A percentile compares a stretch with the other conserved stretches of the same genome.
Conservation (phyloP, 2,888 invertebrate genomes). For the Drosophila parthenogenetica region DNA sequence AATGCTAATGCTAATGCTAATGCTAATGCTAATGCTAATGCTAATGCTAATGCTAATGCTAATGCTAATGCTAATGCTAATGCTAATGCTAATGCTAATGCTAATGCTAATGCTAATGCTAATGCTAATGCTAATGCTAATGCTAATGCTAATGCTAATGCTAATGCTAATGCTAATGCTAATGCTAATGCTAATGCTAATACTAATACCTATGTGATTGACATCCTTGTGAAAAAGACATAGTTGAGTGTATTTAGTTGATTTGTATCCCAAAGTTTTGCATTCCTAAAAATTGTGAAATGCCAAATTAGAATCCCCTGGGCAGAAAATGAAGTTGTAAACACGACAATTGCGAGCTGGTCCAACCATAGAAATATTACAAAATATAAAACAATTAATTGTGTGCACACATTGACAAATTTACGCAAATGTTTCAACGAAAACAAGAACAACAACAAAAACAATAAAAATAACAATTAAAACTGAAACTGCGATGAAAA, state of each 20-base stretch:
- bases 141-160: no score
- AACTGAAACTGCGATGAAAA: conserved; percentile 39
- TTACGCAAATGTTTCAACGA: conserved; percentile 29
- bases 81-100: no score
- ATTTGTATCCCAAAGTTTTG: no score
- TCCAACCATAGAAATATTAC: not conserved
- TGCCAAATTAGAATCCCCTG: not conserved
- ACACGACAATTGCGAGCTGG: not conserved
- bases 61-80: no score
- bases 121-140: no score
- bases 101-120: no score
- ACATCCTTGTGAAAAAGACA: no score
- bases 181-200: no score
- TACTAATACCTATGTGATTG: no score
- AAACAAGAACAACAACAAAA: conserved; percentile 8
- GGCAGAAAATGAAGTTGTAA: not conserved
- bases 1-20: conserved; percentile 2
- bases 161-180: no score
- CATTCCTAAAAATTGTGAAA: not conserved
- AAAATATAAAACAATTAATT: conserved; percentile 9
- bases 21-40: not conserved
- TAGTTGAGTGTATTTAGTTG: no score
- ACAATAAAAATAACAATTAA: conserved; percentile 19
- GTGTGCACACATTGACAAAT: conserved; percentile 25
- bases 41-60: no score